A percentile compares a stretch with the other conserved stretches of the same genome.
Conservation (phyloP, 2,888 invertebrate species). For the Sinopyrophorus schimmeli region DNA sequence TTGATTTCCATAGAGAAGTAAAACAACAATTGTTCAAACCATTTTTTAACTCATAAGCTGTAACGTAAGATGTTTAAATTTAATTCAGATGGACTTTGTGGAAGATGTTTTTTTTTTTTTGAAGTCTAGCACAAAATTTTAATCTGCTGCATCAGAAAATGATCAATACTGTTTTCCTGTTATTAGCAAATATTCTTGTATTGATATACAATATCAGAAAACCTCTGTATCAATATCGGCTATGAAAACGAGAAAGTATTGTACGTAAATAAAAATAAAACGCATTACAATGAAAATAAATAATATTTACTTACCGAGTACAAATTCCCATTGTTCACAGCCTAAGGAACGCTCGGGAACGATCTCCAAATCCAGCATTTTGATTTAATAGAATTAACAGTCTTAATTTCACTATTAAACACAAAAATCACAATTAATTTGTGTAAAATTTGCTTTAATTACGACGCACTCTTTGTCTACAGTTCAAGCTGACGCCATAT, state of each 20-base stretch:
- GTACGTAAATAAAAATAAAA: conserved; percentile 38
- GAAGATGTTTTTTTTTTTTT: too few relatives aligned
- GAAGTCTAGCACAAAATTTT: too few relatives aligned
- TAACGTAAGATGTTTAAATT: too few relatives aligned
- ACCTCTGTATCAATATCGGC: too few relatives aligned
- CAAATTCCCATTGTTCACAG: conserved; percentile 98
- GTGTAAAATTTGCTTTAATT: conserved; percentile 37
- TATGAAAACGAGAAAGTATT: not conserved
- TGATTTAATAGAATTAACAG: conserved; percentile 41
- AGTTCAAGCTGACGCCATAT: conserved; percentile 50
- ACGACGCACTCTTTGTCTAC: conserved; percentile 48
- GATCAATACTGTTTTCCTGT: conserved; percentile 20
- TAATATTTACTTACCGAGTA: conserved; percentile 77
- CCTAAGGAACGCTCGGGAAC: conserved; percentile 94
- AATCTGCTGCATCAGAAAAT: too few relatives aligned
- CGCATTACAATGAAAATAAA: conserved; percentile 54
- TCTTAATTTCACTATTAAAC: conserved; percentile 23
- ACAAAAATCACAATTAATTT: conserved; percentile 36
- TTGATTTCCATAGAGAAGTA: too few relatives aligned
- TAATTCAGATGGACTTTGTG: too few relatives aligned
- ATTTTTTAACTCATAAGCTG: too few relatives aligned
- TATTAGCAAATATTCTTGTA: not conserved
- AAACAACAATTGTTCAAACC: too few relatives aligned
- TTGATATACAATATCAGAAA: conserved; percentile 1
- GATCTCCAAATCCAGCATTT: conserved; percentile 96